Conservation (phyloP, 2,888 invertebrate species). For the Xiphydria camelus region DNA sequence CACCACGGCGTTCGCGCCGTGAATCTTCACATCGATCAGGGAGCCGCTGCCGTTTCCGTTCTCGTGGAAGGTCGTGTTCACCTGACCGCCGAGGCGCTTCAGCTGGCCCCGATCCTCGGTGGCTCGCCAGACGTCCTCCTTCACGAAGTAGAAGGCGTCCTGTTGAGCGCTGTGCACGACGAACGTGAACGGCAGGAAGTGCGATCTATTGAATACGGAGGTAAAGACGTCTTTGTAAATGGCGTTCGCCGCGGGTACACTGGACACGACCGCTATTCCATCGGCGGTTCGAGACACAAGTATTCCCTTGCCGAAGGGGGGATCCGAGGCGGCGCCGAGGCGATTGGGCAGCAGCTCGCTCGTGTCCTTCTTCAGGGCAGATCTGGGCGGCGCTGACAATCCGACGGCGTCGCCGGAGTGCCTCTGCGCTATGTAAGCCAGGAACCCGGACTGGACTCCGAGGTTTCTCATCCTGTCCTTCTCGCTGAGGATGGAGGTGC, state of each 20-base stretch:
- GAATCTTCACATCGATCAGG: conserved; percentile 82
- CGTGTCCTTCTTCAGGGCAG: conserved; percentile 78
- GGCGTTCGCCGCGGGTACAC: conserved; percentile 86
- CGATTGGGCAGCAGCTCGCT: conserved; percentile 75
- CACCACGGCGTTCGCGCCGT: conserved; percentile 86
- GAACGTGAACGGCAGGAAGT: conserved; percentile 83
- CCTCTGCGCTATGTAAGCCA: conserved; percentile 78
- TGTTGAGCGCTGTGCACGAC: conserved; percentile 87
- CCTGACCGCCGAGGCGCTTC: conserved; percentile 85
- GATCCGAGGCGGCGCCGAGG: conserved; percentile 82
- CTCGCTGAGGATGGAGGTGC: conserved; percentile 63
- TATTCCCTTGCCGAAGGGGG: conserved; percentile 84
- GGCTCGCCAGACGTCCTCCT: conserved; percentile 88
- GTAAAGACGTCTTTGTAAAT: conserved; percentile 92
- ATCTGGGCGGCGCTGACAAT: conserved; percentile 77
- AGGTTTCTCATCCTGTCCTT: conserved; percentile 64
- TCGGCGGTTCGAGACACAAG: conserved; percentile 79
- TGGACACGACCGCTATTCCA: conserved; percentile 80
- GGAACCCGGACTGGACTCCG: conserved; percentile 80
- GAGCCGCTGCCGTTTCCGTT: conserved; percentile 71
- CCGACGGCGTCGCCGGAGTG: conserved; percentile 78
- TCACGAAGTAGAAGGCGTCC: conserved; percentile 91
- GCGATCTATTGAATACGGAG: conserved; percentile 88
- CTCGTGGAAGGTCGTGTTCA: conserved; percentile 91
- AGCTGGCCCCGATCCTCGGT: conserved; percentile 86